Conservation (phyloP, 2,797 vertebrate species). For the Micromesistius poutassou region DNA sequence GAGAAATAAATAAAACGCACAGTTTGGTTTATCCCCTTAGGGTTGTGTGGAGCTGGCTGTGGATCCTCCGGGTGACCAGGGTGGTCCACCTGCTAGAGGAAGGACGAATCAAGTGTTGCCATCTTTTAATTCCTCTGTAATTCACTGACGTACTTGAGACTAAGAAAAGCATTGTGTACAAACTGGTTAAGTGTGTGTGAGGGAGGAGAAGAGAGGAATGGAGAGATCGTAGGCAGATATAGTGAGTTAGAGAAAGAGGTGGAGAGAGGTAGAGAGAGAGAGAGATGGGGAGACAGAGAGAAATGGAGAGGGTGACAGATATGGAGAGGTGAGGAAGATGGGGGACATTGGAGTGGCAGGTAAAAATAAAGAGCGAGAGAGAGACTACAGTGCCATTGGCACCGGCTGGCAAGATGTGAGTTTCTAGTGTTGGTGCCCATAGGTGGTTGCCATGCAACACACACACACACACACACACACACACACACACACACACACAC, state of each 20-base stretch:
- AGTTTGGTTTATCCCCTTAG: conserved; percentile 37
- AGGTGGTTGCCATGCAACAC: conserved; percentile 76
- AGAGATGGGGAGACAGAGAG: conserved; percentile 26
- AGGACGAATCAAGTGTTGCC: conserved; percentile 37
- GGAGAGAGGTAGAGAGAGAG: conserved; percentile 28
- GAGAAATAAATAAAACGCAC: conserved; percentile 50
- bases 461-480: conserved; percentile 41
- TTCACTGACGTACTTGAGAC: conserved; percentile 30
- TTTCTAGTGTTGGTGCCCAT: conserved; percentile 68
- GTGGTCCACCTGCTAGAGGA: conserved; percentile 7
- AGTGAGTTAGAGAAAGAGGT: no score
- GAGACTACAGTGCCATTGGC: conserved; percentile 34
- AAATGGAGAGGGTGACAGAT: conserved; percentile 17
- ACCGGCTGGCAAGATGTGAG: conserved; percentile 47
- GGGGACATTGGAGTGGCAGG: conserved; percentile 29
- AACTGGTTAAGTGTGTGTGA: conserved; percentile 7
- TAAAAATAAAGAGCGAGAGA: conserved; percentile 29
- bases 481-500: conserved; percentile 46
- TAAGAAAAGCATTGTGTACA: conserved; percentile 20
- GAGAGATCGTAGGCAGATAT: conserved; percentile 26
- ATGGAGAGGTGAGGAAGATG: conserved; percentile 17
- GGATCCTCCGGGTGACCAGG: no score
- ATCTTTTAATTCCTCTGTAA: conserved; percentile 33
- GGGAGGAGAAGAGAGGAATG: conserved; percentile 20
- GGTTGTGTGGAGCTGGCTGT: conserved; percentile 35